A percentile compares a stretch with the other conserved stretches of the same genome.
Conservation (phyloP, 2,113 vertebrate species). For the Leuciscus idus region DNA sequence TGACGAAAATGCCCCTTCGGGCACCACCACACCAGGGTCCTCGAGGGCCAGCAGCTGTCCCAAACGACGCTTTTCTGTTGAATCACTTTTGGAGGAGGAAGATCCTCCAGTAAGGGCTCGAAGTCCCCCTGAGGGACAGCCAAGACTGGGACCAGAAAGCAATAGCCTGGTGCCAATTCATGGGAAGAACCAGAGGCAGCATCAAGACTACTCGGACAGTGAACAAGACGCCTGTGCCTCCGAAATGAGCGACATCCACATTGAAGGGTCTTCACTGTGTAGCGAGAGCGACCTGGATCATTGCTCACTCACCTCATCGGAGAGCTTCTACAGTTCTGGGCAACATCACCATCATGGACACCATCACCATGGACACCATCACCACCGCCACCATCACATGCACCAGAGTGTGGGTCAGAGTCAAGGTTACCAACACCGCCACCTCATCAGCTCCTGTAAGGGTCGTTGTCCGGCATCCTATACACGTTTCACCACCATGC, state of each 20-base stretch:
- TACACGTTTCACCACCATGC: constrained; percentile 95
- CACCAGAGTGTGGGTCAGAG: constrained; percentile 80
- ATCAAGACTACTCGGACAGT: constrained; percentile 88
- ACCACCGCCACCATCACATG: constrained; percentile 80
- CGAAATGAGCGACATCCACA: constrained; percentile 74
- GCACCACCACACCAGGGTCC: constrained; percentile 79
- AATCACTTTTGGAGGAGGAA: constrained; percentile 83
- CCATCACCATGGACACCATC: constrained; percentile 80
- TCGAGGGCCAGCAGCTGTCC: constrained; percentile 84
- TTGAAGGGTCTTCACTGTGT: constrained; percentile 97
- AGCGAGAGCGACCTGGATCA: constrained; percentile 98
- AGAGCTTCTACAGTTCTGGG: constrained; percentile 83
- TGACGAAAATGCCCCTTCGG: constrained; percentile 81
- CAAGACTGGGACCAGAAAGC: constrained; percentile 60
- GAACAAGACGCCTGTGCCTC: constrained; percentile 89
- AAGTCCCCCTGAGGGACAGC: constrained; percentile 72
- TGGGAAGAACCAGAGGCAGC: constrained; percentile 84
- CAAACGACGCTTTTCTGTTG: constrained; percentile 85
- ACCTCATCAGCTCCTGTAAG: constrained; percentile 94
- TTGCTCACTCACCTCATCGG: constrained; percentile 93
- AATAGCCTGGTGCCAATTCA: constrained; percentile 51
- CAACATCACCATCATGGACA: constrained; percentile 82
- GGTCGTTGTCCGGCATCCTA: constrained; percentile 94
- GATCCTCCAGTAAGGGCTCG: constrained; percentile 76
- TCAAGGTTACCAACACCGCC: constrained; percentile 88